These are phyloP conservation scores for Caenorhabditis remanei DNA, from an alignment of 1,140 invertebrate genomes.

Conservation along the genomic window DNA sequence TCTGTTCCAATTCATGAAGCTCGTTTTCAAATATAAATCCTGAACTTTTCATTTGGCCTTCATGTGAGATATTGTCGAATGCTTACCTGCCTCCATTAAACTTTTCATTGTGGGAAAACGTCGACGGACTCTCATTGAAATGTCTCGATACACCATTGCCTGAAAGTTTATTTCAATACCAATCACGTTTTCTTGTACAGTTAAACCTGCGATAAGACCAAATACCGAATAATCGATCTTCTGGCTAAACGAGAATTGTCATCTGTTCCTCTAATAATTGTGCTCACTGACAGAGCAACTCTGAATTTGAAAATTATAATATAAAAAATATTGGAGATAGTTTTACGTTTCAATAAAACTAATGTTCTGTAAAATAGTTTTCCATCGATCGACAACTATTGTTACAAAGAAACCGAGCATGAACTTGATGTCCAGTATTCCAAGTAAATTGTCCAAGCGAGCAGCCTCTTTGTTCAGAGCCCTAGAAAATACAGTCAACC, in stretches of 20 bases:
- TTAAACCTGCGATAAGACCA: constrained; percentile 16
- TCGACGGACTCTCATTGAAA: constrained; percentile 90
- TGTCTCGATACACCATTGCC: constrained; percentile 86
- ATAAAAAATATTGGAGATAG: too few species aligned
- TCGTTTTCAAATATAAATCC: constrained; percentile 77
- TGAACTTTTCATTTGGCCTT: constrained; percentile 76
- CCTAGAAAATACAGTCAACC: constrained; percentile 8
- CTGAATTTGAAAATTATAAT: background rate
- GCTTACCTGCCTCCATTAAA: constrained; percentile 82
- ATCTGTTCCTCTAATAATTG: constrained; percentile 34
- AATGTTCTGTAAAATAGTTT: constrained; percentile 71
- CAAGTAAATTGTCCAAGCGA: constrained; percentile 67
- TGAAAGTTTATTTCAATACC: constrained; percentile 76
- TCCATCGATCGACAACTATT: constrained; percentile 72
- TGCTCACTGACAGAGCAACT: constrained; percentile 28
- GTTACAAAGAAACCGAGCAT: constrained; percentile 77
- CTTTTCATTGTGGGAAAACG: constrained; percentile 90
- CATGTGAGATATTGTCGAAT: background rate
- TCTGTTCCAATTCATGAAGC: background rate
- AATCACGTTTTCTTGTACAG: too few species aligned
- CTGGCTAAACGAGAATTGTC: constrained; percentile 21
- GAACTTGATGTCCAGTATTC: constrained; percentile 73
- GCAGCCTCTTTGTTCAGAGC: constrained; percentile 20
- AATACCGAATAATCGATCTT: constrained; percentile 55
- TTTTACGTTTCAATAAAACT: constrained; percentile 76